Conservation (phyloP, 2,113 vertebrate species). For the Gallinago paraguaiae region DNA sequence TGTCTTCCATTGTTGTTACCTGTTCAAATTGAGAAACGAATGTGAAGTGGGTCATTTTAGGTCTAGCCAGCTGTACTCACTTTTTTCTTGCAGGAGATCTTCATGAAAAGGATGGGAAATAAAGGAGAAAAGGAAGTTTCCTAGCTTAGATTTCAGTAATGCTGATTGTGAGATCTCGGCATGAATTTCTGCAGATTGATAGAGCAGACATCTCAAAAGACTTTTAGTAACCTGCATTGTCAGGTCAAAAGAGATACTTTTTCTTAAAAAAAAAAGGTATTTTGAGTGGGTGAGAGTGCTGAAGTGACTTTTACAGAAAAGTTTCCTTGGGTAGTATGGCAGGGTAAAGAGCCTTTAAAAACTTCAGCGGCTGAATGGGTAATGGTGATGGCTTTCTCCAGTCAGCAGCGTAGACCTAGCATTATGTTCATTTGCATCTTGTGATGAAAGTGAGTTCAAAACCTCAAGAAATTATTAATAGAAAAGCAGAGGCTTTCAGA, state of each 20-base stretch:
- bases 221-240: background rate
- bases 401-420: rapidly evolving
- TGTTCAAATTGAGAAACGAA: background rate
- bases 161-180: background rate
- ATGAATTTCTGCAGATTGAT: background rate
- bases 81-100: background rate
- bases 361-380: background rate
- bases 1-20: background rate
- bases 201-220: background rate
- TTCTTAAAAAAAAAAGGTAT: background rate
- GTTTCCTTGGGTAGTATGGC: background rate
- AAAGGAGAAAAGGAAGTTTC: conserved; percentile 12
- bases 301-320: background rate
- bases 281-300: background rate
- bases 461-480: conserved; percentile 3
- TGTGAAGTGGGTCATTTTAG: background rate
- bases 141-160: background rate
- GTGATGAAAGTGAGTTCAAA: background rate
- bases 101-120: conserved; percentile 4
- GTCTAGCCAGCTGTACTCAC: background rate
- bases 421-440: background rate
- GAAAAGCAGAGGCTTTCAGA: background rate
- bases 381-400: background rate
- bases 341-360: background rate
- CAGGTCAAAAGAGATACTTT: background rate